phyloP scores from a whole-genome alignment of 2,113 vertebrate genomes.

The Girardinichthys multiradiatus region DNA sequence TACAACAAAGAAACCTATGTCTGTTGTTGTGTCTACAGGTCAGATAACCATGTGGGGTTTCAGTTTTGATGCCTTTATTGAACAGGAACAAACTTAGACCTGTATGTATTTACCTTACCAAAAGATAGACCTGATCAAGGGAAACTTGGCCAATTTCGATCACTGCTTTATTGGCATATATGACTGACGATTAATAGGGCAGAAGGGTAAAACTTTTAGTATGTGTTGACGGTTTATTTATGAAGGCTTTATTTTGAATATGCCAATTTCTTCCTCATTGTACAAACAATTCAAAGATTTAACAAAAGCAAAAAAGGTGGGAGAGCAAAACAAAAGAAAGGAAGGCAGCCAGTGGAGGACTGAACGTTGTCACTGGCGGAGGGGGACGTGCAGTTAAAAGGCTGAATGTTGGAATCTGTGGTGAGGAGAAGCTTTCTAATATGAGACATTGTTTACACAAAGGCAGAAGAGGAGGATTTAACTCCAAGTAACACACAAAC shows the following conservation, averaged over 20 bases:
- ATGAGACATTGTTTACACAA: constrained; percentile 65
- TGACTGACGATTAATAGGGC: not conserved
- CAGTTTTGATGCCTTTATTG: not conserved
- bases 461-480: constrained; percentile 66
- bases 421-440: constrained; percentile 61
- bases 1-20: not conserved
- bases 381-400: constrained; percentile 58
- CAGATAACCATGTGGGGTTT: not conserved
- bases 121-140: not conserved
- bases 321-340: constrained; percentile 52
- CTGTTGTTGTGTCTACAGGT: not conserved
- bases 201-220: not conserved
- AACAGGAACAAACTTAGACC: not conserved
- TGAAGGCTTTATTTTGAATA: constrained; percentile 2
- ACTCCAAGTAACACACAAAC: constrained; percentile 45
- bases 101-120: no score
- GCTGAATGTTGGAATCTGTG: constrained; percentile 59
- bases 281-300: not conserved
- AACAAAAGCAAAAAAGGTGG: constrained; percentile 50
- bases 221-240: constrained; percentile 1
- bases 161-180: not conserved
- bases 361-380: constrained; percentile 63
- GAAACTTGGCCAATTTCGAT: not conserved
- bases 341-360: constrained; percentile 42
- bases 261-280: constrained; percentile 20